Base-by-base conservation (phyloP, 2,113 vertebrate genomes). In the Oncorhynchus clarkii region DNA sequence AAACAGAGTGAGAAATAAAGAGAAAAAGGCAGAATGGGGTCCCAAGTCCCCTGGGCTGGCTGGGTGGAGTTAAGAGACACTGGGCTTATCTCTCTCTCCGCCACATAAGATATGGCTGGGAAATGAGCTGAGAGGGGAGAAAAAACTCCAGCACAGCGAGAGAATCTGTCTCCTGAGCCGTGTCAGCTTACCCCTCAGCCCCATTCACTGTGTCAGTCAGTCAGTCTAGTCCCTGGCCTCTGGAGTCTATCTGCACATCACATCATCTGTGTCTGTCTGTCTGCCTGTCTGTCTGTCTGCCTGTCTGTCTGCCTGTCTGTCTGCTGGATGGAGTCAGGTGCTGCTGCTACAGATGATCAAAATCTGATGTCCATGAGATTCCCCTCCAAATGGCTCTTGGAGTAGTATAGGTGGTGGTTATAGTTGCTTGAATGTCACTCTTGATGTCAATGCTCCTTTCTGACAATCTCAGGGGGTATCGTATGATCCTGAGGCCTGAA, bases 111-210 rank as follows among this genome's bases (percentile, higher is more conserved):
- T 71, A 65, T 75, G 71, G 45, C 34, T 77, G 78, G 13, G 59
- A 73, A 84, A 82, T 51, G 76, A 87, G 76, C 73, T 6, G 24
- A 79, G 71, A 45, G 9, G 69, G 72, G 72, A 81, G 74, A 60
- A 71, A 71, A 72, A 11, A 27, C 22, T 12, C 69, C 7, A 20
- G 13, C 3, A 20, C 4, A 26, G 4, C 22, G 24, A 68, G 24
- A 73, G 51, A 57, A 2, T 57, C 39, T 45, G 70, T 71, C 77
- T 78, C 73, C 72, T 81, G 65, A 74, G 80, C n/a, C 75, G 72
- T 80, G 75, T 81, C 76, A 74, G 67, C 73, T 80, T 82, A 74
- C 48, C 48, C 67, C 45, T 18, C 20, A 66, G 69, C 62, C 24
- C 51, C 57, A 51, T 49, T 77, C 27, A 71, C 48, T 27, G 66